Evolutionary conservation across 53 echinoderm and acorn worm genomes (phyloP).

Genomic region (Astropecten irregularis): DNA sequence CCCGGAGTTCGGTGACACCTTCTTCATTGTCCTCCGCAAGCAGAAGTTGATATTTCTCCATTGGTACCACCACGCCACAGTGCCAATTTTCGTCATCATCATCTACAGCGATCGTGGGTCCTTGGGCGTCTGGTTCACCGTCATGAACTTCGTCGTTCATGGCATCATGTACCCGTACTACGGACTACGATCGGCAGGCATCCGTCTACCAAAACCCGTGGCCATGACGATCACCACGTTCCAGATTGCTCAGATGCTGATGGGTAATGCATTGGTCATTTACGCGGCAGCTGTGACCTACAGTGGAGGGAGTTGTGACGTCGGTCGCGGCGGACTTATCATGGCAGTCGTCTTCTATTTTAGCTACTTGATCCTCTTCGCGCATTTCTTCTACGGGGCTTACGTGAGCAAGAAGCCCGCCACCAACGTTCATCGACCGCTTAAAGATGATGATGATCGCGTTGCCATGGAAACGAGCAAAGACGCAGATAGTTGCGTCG

Average conservation of each 20-base stretch:
- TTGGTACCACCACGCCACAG: constrained; percentile 88
- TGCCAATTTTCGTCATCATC: constrained; percentile 70
- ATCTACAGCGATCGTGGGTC: constrained; percentile 60
- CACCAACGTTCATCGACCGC: no score
- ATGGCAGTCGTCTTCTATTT: constrained; percentile 69
- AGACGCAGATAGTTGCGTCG: no score
- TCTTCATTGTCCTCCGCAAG: constrained; percentile 87
- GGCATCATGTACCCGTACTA: constrained; percentile 87
- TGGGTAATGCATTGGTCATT: constrained; percentile 63
- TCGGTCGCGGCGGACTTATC: constrained; percentile 35
- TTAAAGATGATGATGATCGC: no score
- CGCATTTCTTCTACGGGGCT: constrained; percentile 65
- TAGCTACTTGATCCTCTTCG: constrained; percentile 72
- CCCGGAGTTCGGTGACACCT: constrained; percentile 80
- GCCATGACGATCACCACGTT: constrained; percentile 70
- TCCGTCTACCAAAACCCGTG: constrained; percentile 70
- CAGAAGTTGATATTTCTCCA: constrained; percentile 89
- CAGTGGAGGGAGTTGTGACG: constrained; percentile 55
- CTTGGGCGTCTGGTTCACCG: constrained; percentile 64
- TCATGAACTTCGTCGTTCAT: constrained; percentile 76
- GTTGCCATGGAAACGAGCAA: no score
- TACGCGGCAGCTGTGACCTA: constrained; percentile 61
- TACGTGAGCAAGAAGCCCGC: no score
- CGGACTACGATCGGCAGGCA: constrained; percentile 71
- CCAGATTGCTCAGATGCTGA: constrained; percentile 79